Base-by-base conservation (phyloP, 1,140 invertebrate genomes). In the Trichonephila inaurata region DNA sequence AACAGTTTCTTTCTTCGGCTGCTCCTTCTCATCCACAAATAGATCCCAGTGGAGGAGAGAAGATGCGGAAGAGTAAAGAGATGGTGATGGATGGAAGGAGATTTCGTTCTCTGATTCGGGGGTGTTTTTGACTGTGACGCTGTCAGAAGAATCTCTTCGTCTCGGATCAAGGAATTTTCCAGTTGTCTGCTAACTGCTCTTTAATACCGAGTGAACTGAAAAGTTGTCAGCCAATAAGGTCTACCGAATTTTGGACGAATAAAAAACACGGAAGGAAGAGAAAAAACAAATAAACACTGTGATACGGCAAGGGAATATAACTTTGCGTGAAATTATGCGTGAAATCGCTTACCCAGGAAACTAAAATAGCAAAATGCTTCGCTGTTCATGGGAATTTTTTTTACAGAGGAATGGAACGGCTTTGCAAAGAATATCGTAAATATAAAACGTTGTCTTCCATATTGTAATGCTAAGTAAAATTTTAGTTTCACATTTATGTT, bases 181-280 rank as follows among this genome's bases (percentile, higher is more conserved):
- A 77, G 72, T 77, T 77, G 28, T 77, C 72, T 77, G 72, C 72
- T 77, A 77, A 77, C 72, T 77, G 72, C 72, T 77, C 72, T 77
- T 77, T 77, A 77, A 77, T 77, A 28, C 28, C 28, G 33, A 40
- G 33, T 40, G 33, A 40, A 40, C 33, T 16, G 28, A 77, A 51
- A 2, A 7, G 24, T 28, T 18, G 12, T 14, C 33, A 77, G 72
- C 0, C 24, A 24, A 24, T 24, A 69, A 21, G 66, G 24, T 12
- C 10, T 77, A 19, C 14, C 28, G 28, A 51, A 12, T 28, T 77
- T 12, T 4, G 16, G 16, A 19, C 4, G 33, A 28, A 77, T 77
- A 77, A 51, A 51, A 40, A 40, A 72, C 24, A 72, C n/a, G 72
- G 72, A 28, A 77, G 72, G 72, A 77, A 77, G 40, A 14, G 14